Base-by-base conservation (phyloP, 2,797 vertebrate genomes). In the Mus minutoides region DNA sequence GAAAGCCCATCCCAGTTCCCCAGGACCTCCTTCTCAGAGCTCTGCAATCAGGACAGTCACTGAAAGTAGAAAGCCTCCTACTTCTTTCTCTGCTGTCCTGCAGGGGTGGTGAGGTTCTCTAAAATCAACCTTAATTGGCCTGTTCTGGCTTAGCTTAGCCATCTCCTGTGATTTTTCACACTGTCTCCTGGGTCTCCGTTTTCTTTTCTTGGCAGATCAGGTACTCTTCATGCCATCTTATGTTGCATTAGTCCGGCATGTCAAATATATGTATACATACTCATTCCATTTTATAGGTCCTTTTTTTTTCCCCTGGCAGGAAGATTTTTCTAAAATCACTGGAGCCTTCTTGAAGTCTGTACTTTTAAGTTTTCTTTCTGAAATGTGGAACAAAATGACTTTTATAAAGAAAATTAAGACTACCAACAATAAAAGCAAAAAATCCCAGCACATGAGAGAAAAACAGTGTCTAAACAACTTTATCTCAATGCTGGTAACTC, bases 61-160 rank as follows among this genome's bases (percentile, higher is more conserved):
- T 58, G 88, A 92, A 96, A 76, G 24, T 87, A 52, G 83, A 56
- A 73, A 14, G 7, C 29, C 64, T 92, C 78, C 86, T 37, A 3
- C 22, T 89, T 93, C 3, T 69, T 62, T 86, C 22, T 67, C 82
- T 16, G 87, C 62, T 88, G 64, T 96, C 85, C 93, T 96, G 92
- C 40, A 60, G 67, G 82, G 73, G 9, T 88, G 52, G 52, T 6
- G 3, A 37, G 83, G 56, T 69, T 60, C 71, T 90, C 76, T 90
- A 92, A 94, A 92, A 52, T 49, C 83, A 94, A 79, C 29, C 73
- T 91, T 94, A 96, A 93, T 92, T 96, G 96, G 86, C 17, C 17
- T 89, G n/a, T 62, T 94, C 54, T 94, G 86, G 54, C 71, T 97
- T 92, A 90, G 37, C 46, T 37, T 40, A 71, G 64, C 90, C 83